Base-by-base conservation (phyloP, 2,797 vertebrate genomes). In the Pantherophis vulpinus region DNA sequence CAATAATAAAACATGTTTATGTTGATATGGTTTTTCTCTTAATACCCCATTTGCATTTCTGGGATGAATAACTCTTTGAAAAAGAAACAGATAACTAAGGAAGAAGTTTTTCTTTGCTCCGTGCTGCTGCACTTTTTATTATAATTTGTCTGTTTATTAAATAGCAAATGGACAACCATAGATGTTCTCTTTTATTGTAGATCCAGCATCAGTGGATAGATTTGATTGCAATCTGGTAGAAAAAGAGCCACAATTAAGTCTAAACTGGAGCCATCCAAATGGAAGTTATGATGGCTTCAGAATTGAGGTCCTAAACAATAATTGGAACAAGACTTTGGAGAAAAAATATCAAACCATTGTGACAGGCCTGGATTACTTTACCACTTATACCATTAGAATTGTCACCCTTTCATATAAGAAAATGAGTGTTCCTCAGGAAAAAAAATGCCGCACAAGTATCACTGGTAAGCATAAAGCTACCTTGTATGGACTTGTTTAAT, bases 191-290 rank as follows among this genome's bases (percentile, higher is more conserved):
- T 95, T 95, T 86, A 59, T 86, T 66, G 4, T 94, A 98, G 98
- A 92, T 70, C 86, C 98, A 12, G 93, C 79, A 0, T 27, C 94
- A 0, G 97, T 98, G 89, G 27, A 55, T 90, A 90, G 42, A 54
- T 91, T 98, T 92, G 0, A 0, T 0, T 98, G 98, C 74, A 95
- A 95, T 1, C 5, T 87, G 1, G 94, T 97, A 47, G 55, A 94
- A 74, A 97, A 94, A 79, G 1, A 95, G 27, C 20, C 97, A 66
- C 47, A 1, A 42, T 86, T 98, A 86, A 37, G 23, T 54, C 90
- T 98, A 70, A 96, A 66, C 9, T 98, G 98, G 98, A 12, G 59
- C 27, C 95, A 94, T 93, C 98, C 98, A n/a, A 0, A 2, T 6
- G 98, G 98, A 3, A 55, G 5, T 86, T 96, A 87, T 51, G 14